Evolutionary conservation across 2,888 invertebrate genomes (phyloP), one percentile per base, ranked within the genome.

Genomic region (Kryphioiulus occultus): DNA sequence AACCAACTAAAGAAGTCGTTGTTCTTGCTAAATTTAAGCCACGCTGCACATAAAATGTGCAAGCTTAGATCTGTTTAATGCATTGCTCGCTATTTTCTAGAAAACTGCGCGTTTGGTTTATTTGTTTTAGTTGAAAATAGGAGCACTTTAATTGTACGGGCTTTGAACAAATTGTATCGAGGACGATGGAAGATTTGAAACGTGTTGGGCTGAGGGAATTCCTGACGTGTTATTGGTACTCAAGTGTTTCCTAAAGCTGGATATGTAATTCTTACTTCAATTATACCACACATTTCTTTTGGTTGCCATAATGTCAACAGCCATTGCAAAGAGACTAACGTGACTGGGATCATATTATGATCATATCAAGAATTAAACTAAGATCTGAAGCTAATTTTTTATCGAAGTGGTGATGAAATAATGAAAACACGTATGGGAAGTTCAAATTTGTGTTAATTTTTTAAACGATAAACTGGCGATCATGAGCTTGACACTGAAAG

Each of bases 111-210:
- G 10, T 68, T 68, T 10, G 26, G 68, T 68, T 68, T 68, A 68
- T 68, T 68, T 68, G 68, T 68, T 68, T 68, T 26, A 68, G 68
- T 68, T 68, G 68, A 68, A 68, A 68, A 68, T 68, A 68, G 68
- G 68, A 68, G 68, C 68, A 68, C 68, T 68, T 53, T 68, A 68
- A 68, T 68, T 68, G 68, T 26, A 68, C 68, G 68, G 7, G 68
- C 68, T 26, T 26, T 26, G 68, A 22, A 12, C 22, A 68, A 26
- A 68, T 68, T 26, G 68, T 68, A 68, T 68, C 10, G 26, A 68
- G 68, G 68, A 68, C 26, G 22, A 68, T 68, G 4, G 68, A 26
- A 26, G 26, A 68, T 68, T 68, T 68, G 68, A 26, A 26, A 26
- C 68, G 68, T 68, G 19, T 53, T 53, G 53, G n/a, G n/a, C n/a